Conservation (phyloP, 2,888 invertebrate species). For the Melieria picta region DNA sequence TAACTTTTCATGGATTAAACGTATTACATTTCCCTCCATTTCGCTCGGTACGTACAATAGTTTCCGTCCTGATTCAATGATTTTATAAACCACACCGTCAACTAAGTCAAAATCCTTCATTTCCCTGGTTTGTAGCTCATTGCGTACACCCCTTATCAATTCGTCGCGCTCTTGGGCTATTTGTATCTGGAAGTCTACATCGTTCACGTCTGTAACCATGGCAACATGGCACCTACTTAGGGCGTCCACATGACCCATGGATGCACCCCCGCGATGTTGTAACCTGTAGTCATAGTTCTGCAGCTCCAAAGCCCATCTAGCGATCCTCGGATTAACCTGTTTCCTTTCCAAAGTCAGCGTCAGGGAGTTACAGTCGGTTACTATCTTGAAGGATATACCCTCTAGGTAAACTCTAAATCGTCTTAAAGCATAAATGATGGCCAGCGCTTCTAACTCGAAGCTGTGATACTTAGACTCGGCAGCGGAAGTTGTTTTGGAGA, state of each 20-base stretch:
- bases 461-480: conserved; percentile 50
- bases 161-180: conserved; percentile 30
- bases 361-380: conserved; percentile 51
- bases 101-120: conserved; percentile 10
- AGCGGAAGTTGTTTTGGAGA: conserved; percentile 49
- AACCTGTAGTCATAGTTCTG: conserved; percentile 12
- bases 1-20: conserved; percentile 26
- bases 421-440: conserved; percentile 49
- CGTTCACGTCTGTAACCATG: not conserved
- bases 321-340: conserved; percentile 24
- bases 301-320: conserved; percentile 36
- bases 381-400: conserved; percentile 47
- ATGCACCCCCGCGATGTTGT: too few relatives aligned
- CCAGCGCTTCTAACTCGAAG: conserved; percentile 53
- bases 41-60: conserved; percentile 10
- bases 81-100: conserved; percentile 24
- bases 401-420: conserved; percentile 38
- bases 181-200: conserved; percentile 34
- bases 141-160: too few relatives aligned
- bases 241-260: too few relatives aligned
- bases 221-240: conserved; percentile 7
- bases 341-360: conserved; percentile 24
- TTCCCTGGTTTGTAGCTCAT: too few relatives aligned
- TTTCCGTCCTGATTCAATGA: conserved; percentile 3
- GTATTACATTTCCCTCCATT: conserved; percentile 27